Conservation (phyloP, 2,113 vertebrate species). For the Acanthochromis polyacanthus region DNA sequence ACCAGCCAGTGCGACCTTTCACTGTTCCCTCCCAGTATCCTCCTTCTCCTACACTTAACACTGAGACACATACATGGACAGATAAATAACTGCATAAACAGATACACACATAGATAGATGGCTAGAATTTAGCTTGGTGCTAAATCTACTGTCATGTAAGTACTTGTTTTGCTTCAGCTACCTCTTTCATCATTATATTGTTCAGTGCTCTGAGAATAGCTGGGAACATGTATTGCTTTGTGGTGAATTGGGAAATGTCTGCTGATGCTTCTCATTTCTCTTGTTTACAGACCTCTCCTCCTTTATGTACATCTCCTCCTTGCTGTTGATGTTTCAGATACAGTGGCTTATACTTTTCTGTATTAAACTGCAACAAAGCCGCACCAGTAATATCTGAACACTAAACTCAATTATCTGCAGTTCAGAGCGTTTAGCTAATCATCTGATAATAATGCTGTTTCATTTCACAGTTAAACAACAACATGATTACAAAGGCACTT, state of each 20-base stretch:
- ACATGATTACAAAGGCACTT: neutral
- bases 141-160: neutral
- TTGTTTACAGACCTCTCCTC: conserved; percentile 36
- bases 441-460: neutral
- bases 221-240: conserved; percentile 32
- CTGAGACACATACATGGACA: conserved; percentile 69
- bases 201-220: conserved; percentile 4
- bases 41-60: conserved; percentile 93
- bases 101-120: neutral
- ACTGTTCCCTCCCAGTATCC: conserved; percentile 95
- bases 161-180: conserved; percentile 14
- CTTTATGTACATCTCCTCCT: conserved; percentile 1
- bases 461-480: neutral
- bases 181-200: conserved; percentile 4
- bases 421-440: neutral
- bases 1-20: conserved; percentile 93
- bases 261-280: conserved; percentile 21
- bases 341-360: conserved; percentile 2
- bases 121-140: neutral
- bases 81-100: neutral
- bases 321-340: conserved; percentile 3
- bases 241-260: conserved; percentile 17
- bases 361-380: neutral
- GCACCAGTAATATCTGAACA: neutral
- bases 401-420: neutral